Base-by-base conservation (phyloP, 1,140 invertebrate genomes). In the Pseudomyrmex gracilis region DNA sequence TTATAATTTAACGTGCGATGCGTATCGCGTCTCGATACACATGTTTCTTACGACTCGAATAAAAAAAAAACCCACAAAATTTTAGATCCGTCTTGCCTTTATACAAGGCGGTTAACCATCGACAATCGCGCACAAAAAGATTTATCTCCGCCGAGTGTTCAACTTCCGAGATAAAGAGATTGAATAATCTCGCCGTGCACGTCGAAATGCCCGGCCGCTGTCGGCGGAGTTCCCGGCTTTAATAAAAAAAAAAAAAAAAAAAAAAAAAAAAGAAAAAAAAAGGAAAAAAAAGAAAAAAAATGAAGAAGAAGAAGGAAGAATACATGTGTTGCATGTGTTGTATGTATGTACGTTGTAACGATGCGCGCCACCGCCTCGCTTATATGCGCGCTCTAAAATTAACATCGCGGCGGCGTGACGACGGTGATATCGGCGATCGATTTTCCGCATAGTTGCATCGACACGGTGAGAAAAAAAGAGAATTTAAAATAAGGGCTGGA, bases 361-460 rank as follows among this genome's bases (percentile, higher is more conserved):
- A 12, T 51, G 64, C 34, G 34, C 34, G 34, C 7, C 34, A 5
- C 7, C 74, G 58, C 73, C 51, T 78, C 76, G 76, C 64, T 78
- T 80, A 58, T 63, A 34, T 34, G 34, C 34, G 78, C 70, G 78
- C 78, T 82, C 78, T 82, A 82, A 82, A 82, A 82, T 82, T 82
- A 82, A 74, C 78, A 73, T 74, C 68, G 70, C 70, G 78, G 70
- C 24, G 22, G 43, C 66, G 67, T 45, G 47, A 70, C 78, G 67
- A 63, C 20, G 66, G 34, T 34, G 34, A 34, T 80, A 82, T 82
- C 78, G 70, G 70, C 71, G 78, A 82, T 82, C 78, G 78, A 82
- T 74, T 82, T 82, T 73, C 67, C 78, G 78, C 78, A 74, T 73
- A 82, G 78, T 53, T 82, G 78, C 78, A 74, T 74, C 76, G 76